These are phyloP conservation scores for Brachylomia viminalis DNA, from an alignment of 2,888 invertebrate genomes.

Conservation along the genomic window DNA sequence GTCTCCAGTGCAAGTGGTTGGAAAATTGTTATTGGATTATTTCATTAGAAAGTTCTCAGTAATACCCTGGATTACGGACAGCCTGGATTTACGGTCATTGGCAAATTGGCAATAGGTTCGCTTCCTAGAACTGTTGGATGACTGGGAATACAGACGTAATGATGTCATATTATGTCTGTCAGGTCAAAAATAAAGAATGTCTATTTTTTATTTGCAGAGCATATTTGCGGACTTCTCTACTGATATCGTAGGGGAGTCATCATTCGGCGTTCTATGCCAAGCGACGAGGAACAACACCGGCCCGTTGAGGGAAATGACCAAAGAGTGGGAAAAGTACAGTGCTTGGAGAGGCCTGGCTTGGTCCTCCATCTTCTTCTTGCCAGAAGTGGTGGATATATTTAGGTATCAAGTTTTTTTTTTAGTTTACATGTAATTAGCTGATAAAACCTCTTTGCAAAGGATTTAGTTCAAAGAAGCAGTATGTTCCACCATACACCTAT, in stretches of 20 bases:
- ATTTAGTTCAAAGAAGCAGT: not conserved
- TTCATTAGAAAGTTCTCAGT: not conserved
- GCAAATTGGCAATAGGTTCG: not conserved
- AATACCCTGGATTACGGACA: not conserved
- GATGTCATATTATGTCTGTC: not conserved
- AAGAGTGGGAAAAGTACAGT: conserved; percentile 71
- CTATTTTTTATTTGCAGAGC: conserved; percentile 2
- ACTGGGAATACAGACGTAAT: not conserved
- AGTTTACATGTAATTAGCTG: not conserved
- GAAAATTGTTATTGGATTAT: not conserved
- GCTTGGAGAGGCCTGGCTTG: conserved; percentile 70
- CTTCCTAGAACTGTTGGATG: not conserved
- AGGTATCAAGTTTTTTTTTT: conserved; percentile 57
- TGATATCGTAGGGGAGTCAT: conserved; percentile 72
- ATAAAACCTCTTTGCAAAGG: too few species aligned
- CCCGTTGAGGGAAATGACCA: conserved; percentile 71
- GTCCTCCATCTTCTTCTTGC: conserved; percentile 77
- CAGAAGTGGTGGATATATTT: conserved; percentile 72
- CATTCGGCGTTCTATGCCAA: conserved; percentile 73
- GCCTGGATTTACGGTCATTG: not conserved
- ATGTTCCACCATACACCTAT: not conserved
- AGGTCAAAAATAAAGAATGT: not conserved
- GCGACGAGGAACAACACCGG: conserved; percentile 71
- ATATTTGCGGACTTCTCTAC: conserved; percentile 46
- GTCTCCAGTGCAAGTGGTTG: not conserved